These are phyloP conservation scores for Sphyrna mokarran DNA, from an alignment of 2,113 vertebrate genomes.

Conservation along the genomic window DNA sequence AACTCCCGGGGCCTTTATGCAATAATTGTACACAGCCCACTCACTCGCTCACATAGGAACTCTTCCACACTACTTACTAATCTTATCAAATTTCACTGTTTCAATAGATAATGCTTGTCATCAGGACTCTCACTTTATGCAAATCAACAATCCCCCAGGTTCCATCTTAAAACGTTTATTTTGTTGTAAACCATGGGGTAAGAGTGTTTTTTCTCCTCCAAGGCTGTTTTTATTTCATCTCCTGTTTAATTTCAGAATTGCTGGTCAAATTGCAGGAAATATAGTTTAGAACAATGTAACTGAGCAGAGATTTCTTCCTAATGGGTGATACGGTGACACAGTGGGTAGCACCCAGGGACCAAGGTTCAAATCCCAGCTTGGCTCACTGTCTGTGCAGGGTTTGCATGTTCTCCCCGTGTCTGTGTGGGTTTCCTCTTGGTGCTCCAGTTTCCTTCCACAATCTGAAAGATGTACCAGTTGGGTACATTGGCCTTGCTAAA, in stretches of 20 bases:
- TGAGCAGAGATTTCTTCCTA: no score
- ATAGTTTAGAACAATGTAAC: background rate
- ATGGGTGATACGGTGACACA: no score
- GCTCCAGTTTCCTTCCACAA: no score
- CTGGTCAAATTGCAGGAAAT: background rate
- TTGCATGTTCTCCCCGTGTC: no score
- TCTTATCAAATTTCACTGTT: conserved; percentile 13
- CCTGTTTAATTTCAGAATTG: background rate
- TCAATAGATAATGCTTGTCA: conserved; percentile 21
- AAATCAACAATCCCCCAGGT: background rate
- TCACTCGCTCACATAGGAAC: background rate
- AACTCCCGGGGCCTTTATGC: background rate
- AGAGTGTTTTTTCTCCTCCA: background rate
- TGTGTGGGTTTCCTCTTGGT: no score
- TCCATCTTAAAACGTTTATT: background rate
- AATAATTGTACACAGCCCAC: background rate
- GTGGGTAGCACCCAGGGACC: no score
- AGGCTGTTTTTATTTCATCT: no score
- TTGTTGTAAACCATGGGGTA: background rate
- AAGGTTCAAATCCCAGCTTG: no score
- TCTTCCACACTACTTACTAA: conserved; percentile 25
- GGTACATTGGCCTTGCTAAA: no score
- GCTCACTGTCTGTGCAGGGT: no score
- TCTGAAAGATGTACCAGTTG: no score
- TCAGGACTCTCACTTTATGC: background rate